Evolutionary conservation across 2,113 vertebrate genomes (phyloP), one percentile per base, ranked within the genome.

Genomic region (Eurypyga helias): DNA sequence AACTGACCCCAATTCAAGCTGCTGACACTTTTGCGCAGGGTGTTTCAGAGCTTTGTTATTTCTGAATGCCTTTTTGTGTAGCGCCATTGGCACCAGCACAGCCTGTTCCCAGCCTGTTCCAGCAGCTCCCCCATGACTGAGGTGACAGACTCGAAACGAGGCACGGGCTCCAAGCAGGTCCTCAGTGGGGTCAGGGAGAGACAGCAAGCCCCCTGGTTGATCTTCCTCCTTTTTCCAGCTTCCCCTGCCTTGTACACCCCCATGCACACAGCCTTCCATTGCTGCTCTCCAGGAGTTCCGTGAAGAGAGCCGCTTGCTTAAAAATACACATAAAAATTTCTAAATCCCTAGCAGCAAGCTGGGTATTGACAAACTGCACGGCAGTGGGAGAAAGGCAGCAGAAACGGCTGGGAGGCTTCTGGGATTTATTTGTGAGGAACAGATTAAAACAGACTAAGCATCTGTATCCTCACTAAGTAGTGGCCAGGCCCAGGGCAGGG

Each of bases 31-130:
- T 82, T 91, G 83, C 91, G 93, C 73, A 76, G 93, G 77, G 87
- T 94, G 65, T 95, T 96, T 93, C 81, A 96, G 89, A 69, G 94
- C 94, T 95, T 96, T 43, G 36, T 95, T 96, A 93, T 76, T 95
- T 93, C 94, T 96, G 96, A 97, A 96, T 93, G 96, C 87, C 94
- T 95, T 96, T 97, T 96, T 97, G 96, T 95, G 84, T 61, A 49
- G 77, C 0, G 0, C 77, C 73, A 52, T 34, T 96, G 96, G 96
- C 96, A 95, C 48, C 69, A 79, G 96, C 91, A 96, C 96, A 94
- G 91, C 78, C 61, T 96, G 94, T 97, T 96, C 96, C 89, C 83
- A 89, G 94, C 48, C 91, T 96, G 94, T 97, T 97, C 94, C 96
- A 97, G 91, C 94, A 93, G 87, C 91, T 91, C 87, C 87, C 73